Evolutionary conservation across 2,888 invertebrate species (phyloP).

Genomic region (Holacanthella duospinosa): DNA sequence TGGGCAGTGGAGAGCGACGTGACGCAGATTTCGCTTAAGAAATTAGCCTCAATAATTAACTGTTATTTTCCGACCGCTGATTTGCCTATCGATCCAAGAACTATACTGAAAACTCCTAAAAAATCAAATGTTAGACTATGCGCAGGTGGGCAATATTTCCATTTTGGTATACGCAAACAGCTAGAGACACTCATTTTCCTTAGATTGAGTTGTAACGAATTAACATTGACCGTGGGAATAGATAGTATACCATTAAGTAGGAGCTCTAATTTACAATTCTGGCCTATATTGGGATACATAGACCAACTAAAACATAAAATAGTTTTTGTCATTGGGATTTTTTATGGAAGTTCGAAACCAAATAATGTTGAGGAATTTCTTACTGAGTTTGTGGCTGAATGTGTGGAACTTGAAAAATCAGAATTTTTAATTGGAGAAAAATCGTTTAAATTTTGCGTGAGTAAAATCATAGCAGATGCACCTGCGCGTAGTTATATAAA

Average conservation of each 20-base stretch:
- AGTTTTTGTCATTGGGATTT: constrained; percentile 9
- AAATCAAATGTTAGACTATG: no score
- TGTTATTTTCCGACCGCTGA: no score
- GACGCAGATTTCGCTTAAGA: no score
- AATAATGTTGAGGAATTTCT: constrained; percentile 2
- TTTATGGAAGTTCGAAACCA: constrained; percentile 11
- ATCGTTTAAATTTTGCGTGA: background rate
- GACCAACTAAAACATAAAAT: constrained; percentile 5
- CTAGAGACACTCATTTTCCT: no score
- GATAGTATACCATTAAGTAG: constrained; percentile 8
- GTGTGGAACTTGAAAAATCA: background rate
- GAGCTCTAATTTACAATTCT: constrained; percentile 5
- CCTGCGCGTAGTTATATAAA: constrained; percentile 22
- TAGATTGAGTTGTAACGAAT: no score
- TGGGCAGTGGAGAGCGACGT: no score
- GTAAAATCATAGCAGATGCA: constrained; percentile 17
- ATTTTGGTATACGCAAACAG: no score
- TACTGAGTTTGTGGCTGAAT: constrained; percentile 6
- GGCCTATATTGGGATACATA: constrained; percentile 9
- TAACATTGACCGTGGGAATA: background rate
- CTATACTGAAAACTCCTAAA: no score
- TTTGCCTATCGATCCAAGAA: no score
- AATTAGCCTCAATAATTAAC: no score
- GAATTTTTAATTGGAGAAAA: background rate
- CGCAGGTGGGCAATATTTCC: no score